phyloP scores from a whole-genome alignment of 2,797 vertebrate species.

The Bradypodion ventrale region DNA sequence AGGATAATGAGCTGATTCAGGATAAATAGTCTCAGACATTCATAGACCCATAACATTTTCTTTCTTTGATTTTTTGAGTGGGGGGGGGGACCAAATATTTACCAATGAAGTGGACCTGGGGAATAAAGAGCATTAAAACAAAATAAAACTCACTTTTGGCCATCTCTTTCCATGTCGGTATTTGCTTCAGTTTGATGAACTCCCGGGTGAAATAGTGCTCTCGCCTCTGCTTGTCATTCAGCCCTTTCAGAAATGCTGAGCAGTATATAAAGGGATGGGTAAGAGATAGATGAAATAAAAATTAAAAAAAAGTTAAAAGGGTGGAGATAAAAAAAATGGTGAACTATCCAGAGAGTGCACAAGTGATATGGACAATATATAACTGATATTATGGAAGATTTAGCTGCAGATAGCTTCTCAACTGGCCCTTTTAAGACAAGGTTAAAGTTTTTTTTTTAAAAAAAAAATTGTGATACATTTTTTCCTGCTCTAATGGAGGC shows the following conservation, averaged over 20 bases:
- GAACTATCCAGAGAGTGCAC: no score
- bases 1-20: no score
- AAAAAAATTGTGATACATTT: no score
- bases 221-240: slow-evolving; percentile 77
- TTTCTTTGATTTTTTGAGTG: not conserved
- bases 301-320: not conserved
- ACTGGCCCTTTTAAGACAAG: no score
- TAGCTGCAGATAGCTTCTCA: no score
- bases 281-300: not conserved
- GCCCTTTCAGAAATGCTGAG: slow-evolving; percentile 79
- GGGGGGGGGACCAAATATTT: not conserved
- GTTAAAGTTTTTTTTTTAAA: no score
- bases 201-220: slow-evolving; percentile 77
- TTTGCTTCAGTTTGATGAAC: slow-evolving; percentile 76
- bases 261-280: not conserved
- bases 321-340: no score
- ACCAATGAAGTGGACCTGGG: not conserved
- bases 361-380: no score
- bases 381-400: no score
- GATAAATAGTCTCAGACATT: no score
- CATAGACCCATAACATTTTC: not conserved
- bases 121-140: not conserved
- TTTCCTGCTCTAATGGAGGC: no score
- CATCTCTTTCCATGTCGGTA: slow-evolving; percentile 81
- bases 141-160: slow-evolving; percentile 64